Evolutionary conservation across 2,113 vertebrate genomes (phyloP), one percentile per base, ranked within the genome.

Genomic region (Bucco capensis): DNA sequence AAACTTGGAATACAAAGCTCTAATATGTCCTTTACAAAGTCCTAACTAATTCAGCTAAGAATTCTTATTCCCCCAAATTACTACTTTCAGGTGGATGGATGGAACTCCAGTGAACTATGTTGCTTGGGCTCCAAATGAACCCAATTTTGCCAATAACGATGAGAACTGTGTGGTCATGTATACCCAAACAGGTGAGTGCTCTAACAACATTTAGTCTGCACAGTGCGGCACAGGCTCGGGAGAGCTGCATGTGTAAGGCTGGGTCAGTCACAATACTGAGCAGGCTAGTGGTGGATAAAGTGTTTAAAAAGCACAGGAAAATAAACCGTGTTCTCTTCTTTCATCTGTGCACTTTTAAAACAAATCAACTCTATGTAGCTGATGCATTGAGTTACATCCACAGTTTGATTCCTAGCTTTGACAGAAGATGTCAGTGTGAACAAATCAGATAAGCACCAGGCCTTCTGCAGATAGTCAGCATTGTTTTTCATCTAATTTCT

Each of bases 141-240:
- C 99, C 16, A 99, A 99, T 96, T 99, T 99, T 97, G 98, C 99
- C 70, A 99, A 99, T 93, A 99, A 99, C 28, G 99, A 99, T 95
- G 99, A 99, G 97, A 98, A 99, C 84, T 99, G 99, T 94, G 99
- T 99, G 37, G 97, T 98, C 15, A 98, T 99, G 47, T 99, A 99
- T 69, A 96, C 78, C 21, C 89, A n/a, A 73, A 98, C 98, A 98
- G 99, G 99, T 99, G 96, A 67, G 97, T 92, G 28, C 25, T 42
- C 15, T 31, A 40, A 44, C 25, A 82, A 14, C 17, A 21, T 37
- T 65, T 1, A 8, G 3, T 58, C 53, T 79, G 7, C 58, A 23
- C 3, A 2, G 31, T 22, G 6, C 82, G 61, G 10, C 18, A 25
- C 5, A 37, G 61, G 49, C 14, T 35, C 56, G 61, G 24, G 38